Percentiles rank a stretch among this genome's conserved stretches.
phyloP scores from a whole-genome alignment of 2,113 vertebrate species.

The Rhinoderma darwinii region DNA sequence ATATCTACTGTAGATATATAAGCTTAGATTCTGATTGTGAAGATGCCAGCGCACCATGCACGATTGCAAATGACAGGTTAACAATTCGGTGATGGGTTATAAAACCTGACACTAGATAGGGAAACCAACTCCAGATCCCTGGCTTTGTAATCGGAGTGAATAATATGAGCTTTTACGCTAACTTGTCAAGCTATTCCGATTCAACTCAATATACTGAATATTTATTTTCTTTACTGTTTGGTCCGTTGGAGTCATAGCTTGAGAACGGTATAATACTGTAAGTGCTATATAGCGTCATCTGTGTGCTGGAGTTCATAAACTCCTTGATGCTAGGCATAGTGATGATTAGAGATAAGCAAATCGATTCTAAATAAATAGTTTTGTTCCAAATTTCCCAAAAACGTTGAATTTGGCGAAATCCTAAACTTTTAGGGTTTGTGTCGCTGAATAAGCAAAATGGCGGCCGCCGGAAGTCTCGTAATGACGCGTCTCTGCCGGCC shows the following conservation, averaged over 20 bases:
- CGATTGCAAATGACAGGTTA: conserved; percentile 10
- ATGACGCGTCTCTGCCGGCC: no score
- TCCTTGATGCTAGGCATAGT: no score
- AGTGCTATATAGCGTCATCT: neutral
- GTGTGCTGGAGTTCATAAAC: neutral
- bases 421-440: no score
- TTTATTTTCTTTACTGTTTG: neutral
- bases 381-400: no score
- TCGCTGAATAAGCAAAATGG: no score
- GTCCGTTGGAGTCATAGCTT: neutral
- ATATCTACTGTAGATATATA: neutral
- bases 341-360: no score
- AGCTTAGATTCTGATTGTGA: neutral
- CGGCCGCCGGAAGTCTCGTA: no score
- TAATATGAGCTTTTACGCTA: neutral
- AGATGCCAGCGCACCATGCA: neutral
- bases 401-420: no score
- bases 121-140: neutral
- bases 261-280: neutral
- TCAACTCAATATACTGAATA: neutral
- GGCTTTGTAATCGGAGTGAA: neutral
- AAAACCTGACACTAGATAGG: neutral
- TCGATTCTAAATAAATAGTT: no score
- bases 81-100: neutral
- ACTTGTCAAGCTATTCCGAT: neutral